phyloP scores from a whole-genome alignment of 1,140 invertebrate species.

The Melitaea cinxia region DNA sequence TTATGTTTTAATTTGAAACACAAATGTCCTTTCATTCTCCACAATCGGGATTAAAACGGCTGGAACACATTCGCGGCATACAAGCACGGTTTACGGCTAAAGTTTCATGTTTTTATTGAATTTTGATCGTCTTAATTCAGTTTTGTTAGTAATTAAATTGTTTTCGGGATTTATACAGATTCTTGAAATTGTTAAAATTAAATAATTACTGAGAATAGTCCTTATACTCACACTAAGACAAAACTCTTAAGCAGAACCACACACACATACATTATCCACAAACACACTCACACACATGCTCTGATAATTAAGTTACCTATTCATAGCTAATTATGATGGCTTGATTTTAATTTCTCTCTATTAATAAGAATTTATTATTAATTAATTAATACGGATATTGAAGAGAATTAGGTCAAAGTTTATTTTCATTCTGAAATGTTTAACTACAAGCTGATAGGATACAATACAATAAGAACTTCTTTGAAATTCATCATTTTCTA shows the following conservation, averaged over 20 bases:
- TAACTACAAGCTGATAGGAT: background rate
- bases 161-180: background rate
- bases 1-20: conserved; percentile 30
- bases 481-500: conserved; percentile 8
- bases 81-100: background rate
- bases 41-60: conserved; percentile 18
- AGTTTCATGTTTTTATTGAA: conserved; percentile 9
- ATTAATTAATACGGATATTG: too few relatives aligned
- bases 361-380: too few relatives aligned
- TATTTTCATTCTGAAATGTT: background rate
- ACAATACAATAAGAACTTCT: conserved; percentile 4
- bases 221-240: too few relatives aligned
- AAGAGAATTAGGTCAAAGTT: too few relatives aligned
- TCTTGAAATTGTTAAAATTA: background rate
- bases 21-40: conserved; percentile 16
- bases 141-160: background rate
- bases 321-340: too few relatives aligned
- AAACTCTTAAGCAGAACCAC: too few relatives aligned
- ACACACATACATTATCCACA: too few relatives aligned
- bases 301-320: too few relatives aligned
- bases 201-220: too few relatives aligned
- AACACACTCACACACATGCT: too few relatives aligned
- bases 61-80: background rate
- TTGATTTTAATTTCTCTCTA: too few relatives aligned
- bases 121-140: conserved; percentile 3